Evolutionary conservation across 2,797 vertebrate species (phyloP).

Genomic region (Todus mexicanus): DNA sequence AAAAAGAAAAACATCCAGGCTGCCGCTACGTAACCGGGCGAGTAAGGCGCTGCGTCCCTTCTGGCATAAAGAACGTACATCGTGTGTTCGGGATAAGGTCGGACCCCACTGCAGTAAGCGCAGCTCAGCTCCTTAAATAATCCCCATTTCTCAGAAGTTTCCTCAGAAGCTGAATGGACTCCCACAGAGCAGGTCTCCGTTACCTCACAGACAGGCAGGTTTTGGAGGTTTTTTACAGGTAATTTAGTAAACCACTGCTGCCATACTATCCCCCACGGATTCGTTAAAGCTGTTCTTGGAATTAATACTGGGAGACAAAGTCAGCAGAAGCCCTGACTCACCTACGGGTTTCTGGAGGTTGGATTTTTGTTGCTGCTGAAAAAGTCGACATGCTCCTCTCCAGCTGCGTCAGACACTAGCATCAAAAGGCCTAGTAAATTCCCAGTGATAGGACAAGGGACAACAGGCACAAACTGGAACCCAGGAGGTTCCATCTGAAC

Average conservation of each 20-base stretch:
- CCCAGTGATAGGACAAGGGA: neutral
- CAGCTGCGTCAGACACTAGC: neutral
- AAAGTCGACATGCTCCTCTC: neutral
- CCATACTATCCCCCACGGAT: fast-evolving
- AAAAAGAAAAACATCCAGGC: neutral
- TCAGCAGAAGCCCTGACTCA: neutral
- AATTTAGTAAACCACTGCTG: neutral
- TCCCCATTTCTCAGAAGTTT: neutral
- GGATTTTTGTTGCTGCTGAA: neutral
- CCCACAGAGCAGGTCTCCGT: neutral
- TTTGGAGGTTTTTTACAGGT: neutral
- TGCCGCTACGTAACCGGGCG: fast-evolving
- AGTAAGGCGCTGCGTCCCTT: neutral
- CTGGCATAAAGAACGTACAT: fast-evolving
- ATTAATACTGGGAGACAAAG: neutral
- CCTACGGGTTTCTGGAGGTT: neutral
- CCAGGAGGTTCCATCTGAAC: neutral
- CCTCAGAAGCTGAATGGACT: neutral
- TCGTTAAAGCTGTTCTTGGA: neutral
- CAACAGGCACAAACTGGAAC: neutral
- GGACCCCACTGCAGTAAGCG: neutral
- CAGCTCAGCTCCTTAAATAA: neutral
- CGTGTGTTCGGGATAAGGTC: fast-evolving
- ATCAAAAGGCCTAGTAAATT: neutral
- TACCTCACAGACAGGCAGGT: neutral